Conservation (phyloP, 92 coral and sea anemone genomes). For the Phymanthus crucifer region DNA sequence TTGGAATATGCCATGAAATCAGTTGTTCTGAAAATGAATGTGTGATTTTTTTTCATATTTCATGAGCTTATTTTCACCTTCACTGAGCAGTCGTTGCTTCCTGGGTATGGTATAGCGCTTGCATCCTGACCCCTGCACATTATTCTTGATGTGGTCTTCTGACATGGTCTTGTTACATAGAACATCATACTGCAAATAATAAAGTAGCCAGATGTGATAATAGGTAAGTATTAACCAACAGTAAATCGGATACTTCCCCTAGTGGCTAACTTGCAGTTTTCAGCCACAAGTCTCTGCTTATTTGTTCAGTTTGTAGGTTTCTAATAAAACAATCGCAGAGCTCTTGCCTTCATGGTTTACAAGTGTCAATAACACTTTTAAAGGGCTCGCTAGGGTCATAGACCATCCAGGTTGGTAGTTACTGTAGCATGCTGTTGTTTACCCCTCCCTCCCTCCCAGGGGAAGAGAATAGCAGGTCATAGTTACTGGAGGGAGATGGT, state of each 20-base stretch:
- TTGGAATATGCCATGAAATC: no score
- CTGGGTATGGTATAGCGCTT: constrained; percentile 55
- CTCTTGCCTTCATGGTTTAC: no score
- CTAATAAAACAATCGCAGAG: neutral
- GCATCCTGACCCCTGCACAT: neutral
- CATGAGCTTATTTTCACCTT: constrained; percentile 33
- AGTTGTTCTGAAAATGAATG: no score
- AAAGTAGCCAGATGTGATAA: neutral
- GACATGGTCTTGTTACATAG: neutral
- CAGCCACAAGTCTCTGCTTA: neutral
- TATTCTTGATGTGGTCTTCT: neutral
- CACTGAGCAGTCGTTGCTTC: constrained; percentile 42
- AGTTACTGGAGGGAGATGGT: no score
- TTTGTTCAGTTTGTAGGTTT: neutral
- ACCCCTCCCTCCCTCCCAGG: no score
- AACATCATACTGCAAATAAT: neutral
- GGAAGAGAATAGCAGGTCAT: no score
- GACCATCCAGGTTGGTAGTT: no score
- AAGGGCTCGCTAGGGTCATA: no score
- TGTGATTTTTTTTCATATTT: no score
- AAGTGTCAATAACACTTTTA: no score
- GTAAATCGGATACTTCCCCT: neutral
- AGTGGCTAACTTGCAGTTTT: no score
- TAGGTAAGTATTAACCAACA: neutral
- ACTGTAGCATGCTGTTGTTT: no score